Evolutionary conservation across 1,140 invertebrate genomes (phyloP).

Genomic region (Cheumatopsyche charites): DNA sequence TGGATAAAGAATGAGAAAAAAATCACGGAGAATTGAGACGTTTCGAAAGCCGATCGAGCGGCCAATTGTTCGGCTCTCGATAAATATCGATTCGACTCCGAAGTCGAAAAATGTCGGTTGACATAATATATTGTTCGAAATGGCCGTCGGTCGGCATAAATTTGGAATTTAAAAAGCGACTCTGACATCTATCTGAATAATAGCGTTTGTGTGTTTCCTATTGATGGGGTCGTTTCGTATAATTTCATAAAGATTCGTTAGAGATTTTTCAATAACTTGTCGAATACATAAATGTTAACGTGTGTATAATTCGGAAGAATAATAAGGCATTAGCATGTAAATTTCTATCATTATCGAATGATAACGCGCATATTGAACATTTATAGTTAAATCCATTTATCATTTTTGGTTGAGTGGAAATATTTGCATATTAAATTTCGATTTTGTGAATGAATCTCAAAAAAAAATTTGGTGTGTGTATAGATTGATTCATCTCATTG

Average conservation of each 20-base stretch:
- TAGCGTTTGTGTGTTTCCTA: too few relatives aligned
- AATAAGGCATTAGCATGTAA: not conserved
- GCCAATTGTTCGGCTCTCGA: not conserved
- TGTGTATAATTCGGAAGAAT: too few relatives aligned
- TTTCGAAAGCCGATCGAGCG: not conserved
- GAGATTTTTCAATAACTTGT: too few relatives aligned
- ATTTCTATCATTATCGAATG: not conserved
- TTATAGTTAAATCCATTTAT: not conserved
- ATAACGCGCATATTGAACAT: not conserved
- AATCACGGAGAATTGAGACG: constrained; percentile 24
- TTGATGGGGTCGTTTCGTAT: too few relatives aligned
- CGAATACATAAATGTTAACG: too few relatives aligned
- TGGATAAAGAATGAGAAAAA: too few relatives aligned
- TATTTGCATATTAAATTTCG: not conserved
- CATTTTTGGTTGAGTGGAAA: not conserved
- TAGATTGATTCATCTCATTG: constrained; percentile 14
- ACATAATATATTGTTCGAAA: too few relatives aligned
- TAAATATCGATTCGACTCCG: not conserved
- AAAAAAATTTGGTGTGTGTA: not conserved
- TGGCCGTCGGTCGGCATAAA: too few relatives aligned
- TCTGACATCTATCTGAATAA: too few relatives aligned
- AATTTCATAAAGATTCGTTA: too few relatives aligned
- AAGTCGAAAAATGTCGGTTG: too few relatives aligned
- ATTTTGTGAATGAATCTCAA: not conserved
- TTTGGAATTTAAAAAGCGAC: too few relatives aligned